Evolutionary conservation across 2,797 vertebrate genomes (phyloP).

Genomic region (Kryptopterus vitreolus): DNA sequence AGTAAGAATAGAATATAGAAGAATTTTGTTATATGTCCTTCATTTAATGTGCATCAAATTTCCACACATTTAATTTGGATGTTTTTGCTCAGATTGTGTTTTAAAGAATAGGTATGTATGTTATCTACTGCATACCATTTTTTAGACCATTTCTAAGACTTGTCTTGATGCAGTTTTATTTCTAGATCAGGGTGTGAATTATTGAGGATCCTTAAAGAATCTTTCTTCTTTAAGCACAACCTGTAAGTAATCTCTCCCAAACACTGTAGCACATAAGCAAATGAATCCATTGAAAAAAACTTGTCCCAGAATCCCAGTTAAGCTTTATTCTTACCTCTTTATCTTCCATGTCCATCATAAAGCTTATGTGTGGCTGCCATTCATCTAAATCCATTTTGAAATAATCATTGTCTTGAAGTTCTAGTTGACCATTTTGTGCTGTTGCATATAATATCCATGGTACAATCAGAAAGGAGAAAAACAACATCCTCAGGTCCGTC

Average conservation of each 20-base stretch:
- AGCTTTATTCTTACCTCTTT: slow-evolving; percentile 59
- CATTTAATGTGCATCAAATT: slow-evolving; percentile 16
- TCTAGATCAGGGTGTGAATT: neutral
- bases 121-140: slow-evolving; percentile 39
- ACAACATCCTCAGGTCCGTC: slow-evolving; percentile 61
- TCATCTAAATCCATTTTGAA: slow-evolving; percentile 61
- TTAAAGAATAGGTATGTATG: slow-evolving; percentile 25
- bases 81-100: slow-evolving; percentile 16
- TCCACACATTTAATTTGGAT: neutral
- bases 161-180: neutral
- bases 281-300: neutral
- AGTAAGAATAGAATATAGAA: slow-evolving; percentile 15
- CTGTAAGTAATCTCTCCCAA: neutral
- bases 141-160: slow-evolving; percentile 15
- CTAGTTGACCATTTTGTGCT: slow-evolving; percentile 53
- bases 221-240: neutral
- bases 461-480: slow-evolving; percentile 65
- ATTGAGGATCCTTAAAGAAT: neutral
- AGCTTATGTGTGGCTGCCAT: slow-evolving; percentile 52
- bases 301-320: neutral
- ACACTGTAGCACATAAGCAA: neutral
- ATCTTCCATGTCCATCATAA: slow-evolving; percentile 66
- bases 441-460: slow-evolving; percentile 77
- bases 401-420: slow-evolving; percentile 53
- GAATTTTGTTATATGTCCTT: neutral